Percentiles rank a stretch among this genome's conserved stretches.
Conservation (phyloP, 2,888 invertebrate species). For the Liopterus haemorrhoidalis region DNA sequence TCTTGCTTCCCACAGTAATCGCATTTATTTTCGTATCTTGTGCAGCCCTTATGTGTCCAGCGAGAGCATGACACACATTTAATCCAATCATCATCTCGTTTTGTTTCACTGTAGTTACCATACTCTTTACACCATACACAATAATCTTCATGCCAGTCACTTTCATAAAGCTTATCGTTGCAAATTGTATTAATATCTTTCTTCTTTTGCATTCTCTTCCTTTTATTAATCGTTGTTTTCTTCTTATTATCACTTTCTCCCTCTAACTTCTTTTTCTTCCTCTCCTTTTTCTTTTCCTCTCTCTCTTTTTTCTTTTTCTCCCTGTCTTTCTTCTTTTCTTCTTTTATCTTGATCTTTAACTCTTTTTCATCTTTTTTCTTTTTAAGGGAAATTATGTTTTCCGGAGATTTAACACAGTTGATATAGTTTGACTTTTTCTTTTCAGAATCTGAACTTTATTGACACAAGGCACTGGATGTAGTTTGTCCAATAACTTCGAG, state of each 20-base stretch:
- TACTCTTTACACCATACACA: background rate
- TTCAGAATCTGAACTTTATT: slow-evolving; percentile 6
- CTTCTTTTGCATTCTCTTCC: slow-evolving; percentile 12
- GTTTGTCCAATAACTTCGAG: slow-evolving; percentile 15
- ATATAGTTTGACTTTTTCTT: slow-evolving; percentile 14
- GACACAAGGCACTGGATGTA: slow-evolving; percentile 14
- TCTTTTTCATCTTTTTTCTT: slow-evolving; percentile 13
- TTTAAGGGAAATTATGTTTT: slow-evolving; percentile 9
- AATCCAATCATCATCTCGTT: slow-evolving; percentile 5
- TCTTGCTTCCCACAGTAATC: slow-evolving; percentile 2
- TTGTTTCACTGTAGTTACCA: slow-evolving; percentile 8
- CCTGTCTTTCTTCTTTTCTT: slow-evolving; percentile 4
- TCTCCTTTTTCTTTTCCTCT: background rate
- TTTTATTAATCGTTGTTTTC: slow-evolving; percentile 3
- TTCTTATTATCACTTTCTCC: slow-evolving; percentile 14
- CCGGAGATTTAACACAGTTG: slow-evolving; percentile 12
- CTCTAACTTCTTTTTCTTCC: slow-evolving; percentile 9
- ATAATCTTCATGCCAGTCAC: background rate
- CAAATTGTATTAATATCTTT: background rate
- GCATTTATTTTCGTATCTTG: slow-evolving; percentile 7
- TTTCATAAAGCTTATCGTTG: too few relatives aligned
- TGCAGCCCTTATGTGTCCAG: slow-evolving; percentile 5
- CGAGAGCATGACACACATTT: slow-evolving; percentile 2
- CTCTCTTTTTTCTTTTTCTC: background rate
- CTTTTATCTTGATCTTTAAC: slow-evolving; percentile 2